Evolutionary conservation across 1,140 invertebrate genomes (phyloP), one percentile per base, ranked within the genome.

Genomic region (Drosophila persimilis): DNA sequence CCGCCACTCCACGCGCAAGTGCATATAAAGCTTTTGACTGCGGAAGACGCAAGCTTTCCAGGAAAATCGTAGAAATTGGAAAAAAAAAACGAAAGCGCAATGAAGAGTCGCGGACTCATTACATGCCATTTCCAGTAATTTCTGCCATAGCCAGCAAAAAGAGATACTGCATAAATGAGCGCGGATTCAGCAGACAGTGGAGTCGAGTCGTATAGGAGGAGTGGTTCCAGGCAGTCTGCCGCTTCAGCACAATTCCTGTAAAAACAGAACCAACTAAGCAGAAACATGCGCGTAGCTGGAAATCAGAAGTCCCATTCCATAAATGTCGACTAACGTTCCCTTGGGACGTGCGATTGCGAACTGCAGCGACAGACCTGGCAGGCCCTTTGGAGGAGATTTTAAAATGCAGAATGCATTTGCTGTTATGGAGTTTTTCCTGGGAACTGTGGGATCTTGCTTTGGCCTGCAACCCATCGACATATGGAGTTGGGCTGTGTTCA

Each of bases 321-420:
- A 74, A 65, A 74, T 58, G 71, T 54, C 53, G 22, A 47, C 60
- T 74, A 73, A 74, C 71, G 71, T 74, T 74, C 71, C 71, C 60
- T 74, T 64, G 71, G 53, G 53, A 57, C 31, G 60, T 53, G 71
- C 59, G 26, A 71, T 35, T 20, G 15, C 43, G 53, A 29, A 29
- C 29, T 29, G 26, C 22, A 17, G 57, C 45, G 39, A 22, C 11
- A 55, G 7, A 11, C 17, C 24, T 45, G 39, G 24, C 35, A 55
- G 39, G 46, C 71, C 71, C 72, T 74, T 74, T 64, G 52, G n/a
- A 17, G 43, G 17, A 17, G 26, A 65, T 43, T 73, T 73, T 74
- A 74, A 74, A 74, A 74, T 74, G 71, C 71, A 74, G 60, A 74
- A 73, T 53, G 53, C 39, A 47, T 65, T 56, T 51, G 39, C 58